phyloP scores from a whole-genome alignment of 2,888 invertebrate genomes.

The Baronia brevicornis region DNA sequence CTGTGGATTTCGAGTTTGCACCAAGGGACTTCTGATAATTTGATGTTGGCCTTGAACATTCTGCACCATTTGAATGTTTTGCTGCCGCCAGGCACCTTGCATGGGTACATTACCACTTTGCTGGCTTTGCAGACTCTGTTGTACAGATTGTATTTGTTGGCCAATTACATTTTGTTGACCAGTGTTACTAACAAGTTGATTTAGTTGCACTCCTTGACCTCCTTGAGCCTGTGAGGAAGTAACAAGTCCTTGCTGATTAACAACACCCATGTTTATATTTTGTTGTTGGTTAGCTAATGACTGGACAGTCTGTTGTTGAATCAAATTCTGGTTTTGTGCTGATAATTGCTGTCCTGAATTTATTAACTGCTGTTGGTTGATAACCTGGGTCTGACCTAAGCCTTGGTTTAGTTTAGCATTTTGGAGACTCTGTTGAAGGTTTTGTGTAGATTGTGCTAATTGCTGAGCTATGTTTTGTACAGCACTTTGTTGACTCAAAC shows the following conservation, averaged over 20 bases:
- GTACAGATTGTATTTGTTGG: constrained; percentile 71
- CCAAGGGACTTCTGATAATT: constrained; percentile 61
- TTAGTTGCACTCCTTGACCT: constrained; percentile 53
- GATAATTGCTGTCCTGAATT: constrained; percentile 68
- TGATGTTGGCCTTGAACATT: constrained; percentile 72
- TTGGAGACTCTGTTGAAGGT: constrained; percentile 55
- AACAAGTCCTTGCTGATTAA: constrained; percentile 57
- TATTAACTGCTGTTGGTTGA: constrained; percentile 62
- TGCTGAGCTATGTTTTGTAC: constrained; percentile 68
- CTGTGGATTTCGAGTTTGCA: constrained; percentile 64
- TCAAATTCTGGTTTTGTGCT: constrained; percentile 52
- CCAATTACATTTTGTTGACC: constrained; percentile 54
- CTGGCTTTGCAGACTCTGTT: constrained; percentile 59
- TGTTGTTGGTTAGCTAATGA: constrained; percentile 60
- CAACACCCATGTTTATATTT: constrained; percentile 63
- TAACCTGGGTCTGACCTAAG: constrained; percentile 56
- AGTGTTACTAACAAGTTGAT: constrained; percentile 59
- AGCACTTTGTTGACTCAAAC: constrained; percentile 60
- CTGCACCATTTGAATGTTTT: constrained; percentile 70
- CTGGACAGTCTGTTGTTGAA: constrained; percentile 65
- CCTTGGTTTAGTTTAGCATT: constrained; percentile 66
- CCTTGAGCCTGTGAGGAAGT: constrained; percentile 55
- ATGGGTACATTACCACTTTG: constrained; percentile 50
- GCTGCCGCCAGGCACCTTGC: constrained; percentile 65
- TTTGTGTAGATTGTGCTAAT: constrained; percentile 60